Evolutionary conservation across 2,888 invertebrate genomes (phyloP), one percentile per base, ranked within the genome.

Genomic region (Euclidia mi): DNA sequence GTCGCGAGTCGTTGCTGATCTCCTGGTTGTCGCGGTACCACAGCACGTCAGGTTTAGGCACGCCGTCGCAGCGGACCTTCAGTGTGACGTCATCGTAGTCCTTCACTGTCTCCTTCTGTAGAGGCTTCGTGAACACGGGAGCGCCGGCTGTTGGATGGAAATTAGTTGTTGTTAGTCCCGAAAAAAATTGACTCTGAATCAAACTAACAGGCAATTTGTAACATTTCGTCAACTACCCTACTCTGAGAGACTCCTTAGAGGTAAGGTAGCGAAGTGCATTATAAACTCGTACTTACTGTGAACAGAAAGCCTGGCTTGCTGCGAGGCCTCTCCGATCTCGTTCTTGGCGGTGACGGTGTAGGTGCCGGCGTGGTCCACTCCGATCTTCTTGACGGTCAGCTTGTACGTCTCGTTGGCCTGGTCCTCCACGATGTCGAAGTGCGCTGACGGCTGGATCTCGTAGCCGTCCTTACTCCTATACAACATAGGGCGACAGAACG

Each of bases 331-430:
- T 0, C 98, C 98, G 61, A 96, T 94, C 63, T 96, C 96, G 82
- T 98, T 98, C 51, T 95, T 96, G 4, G 98, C 98, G 0, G 95
- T 95, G 34, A 98, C 95, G 0, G 96, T 96, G 84, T 98, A 98
- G 1, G 95, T 95, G 0, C 98, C 98, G 11, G 95, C 96, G 80
- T 99, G 98, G 1, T 95, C 95, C 18, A 97, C 89, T 18, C 95
- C 94, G 0, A 97, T 95, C 20, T 96, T 95, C 76, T 96, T 96
- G 61, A 99, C 95, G 7, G 96, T 93, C 44, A 99, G 94, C 76
- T 96, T 96, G 85, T 96, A 97, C 3, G 94, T 95, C 75, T 96
- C 96, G n/a, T 95, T 95, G 2, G 94, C 94, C 11, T 90, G 88
- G 74, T 97, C 96, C 63, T 95, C 96, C 0, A 95, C 89, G 41